Percentiles rank a stretch among this genome's conserved stretches.
phyloP scores from a whole-genome alignment of 2,113 vertebrate genomes.

The Ailurus styani region DNA sequence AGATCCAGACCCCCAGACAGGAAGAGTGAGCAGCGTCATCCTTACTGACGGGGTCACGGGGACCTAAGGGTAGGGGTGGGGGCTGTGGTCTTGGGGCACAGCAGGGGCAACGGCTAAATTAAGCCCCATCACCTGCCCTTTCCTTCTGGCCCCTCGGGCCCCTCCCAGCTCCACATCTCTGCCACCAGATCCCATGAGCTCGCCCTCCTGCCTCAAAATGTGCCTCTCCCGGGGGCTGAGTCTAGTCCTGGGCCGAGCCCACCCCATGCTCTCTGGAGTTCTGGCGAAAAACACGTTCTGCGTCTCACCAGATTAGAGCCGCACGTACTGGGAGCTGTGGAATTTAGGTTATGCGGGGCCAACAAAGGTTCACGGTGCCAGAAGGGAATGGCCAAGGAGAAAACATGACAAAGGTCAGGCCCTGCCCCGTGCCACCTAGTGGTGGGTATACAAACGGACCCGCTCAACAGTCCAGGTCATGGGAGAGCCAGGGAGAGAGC shows the following conservation, averaged over 20 bases:
- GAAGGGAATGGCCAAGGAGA: background rate
- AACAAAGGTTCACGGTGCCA: background rate
- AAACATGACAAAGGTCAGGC: background rate
- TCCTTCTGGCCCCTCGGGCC: background rate
- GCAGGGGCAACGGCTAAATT: background rate
- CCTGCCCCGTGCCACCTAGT: background rate
- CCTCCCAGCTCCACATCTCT: background rate
- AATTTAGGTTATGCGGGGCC: background rate
- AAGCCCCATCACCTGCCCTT: background rate
- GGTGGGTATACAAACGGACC: too few relatives aligned
- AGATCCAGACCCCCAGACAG: background rate
- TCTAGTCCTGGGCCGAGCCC: too few relatives aligned
- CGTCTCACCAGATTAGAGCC: background rate
- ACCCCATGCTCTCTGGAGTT: background rate
- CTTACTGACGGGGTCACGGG: background rate
- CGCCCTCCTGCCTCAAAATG: background rate
- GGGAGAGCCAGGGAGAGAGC: background rate
- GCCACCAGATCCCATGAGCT: background rate
- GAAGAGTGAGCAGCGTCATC: background rate
- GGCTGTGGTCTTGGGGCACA: background rate
- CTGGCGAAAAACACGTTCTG: background rate
- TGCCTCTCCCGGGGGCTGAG: background rate
- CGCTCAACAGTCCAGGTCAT: rapidly evolving
- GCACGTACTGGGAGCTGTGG: background rate
- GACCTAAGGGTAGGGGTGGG: background rate